Conservation (phyloP, 2,888 invertebrate genomes). For the Stenchaetothrips biformis region DNA sequence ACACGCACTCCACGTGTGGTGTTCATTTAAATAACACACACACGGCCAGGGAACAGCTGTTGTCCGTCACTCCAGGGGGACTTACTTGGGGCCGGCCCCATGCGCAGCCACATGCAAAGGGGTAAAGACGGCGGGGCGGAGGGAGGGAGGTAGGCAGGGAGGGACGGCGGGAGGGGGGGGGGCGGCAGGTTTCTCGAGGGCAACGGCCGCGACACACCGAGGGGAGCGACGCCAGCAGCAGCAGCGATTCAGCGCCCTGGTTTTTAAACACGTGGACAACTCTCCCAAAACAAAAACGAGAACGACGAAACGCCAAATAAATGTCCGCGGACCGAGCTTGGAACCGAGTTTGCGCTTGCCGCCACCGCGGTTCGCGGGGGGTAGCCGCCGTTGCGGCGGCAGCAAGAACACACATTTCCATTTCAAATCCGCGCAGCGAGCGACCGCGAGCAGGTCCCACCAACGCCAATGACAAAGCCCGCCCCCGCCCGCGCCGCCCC, state of each 20-base stretch:
- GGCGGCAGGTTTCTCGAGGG: not conserved
- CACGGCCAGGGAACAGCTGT: conserved; percentile 12
- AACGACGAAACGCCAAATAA: too few relatives aligned
- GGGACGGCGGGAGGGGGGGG: not conserved
- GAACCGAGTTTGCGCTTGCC: too few relatives aligned
- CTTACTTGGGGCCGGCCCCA: not conserved
- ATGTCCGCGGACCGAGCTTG: too few relatives aligned
- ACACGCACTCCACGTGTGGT: conserved; percentile 18
- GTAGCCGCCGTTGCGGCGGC: too few relatives aligned
- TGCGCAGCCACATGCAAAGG: conserved; percentile 15
- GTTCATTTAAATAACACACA: conserved; percentile 22
- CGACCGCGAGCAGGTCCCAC: not conserved
- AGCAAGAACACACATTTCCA: not conserved
- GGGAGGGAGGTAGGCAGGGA: too few relatives aligned
- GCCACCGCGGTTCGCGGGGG: too few relatives aligned
- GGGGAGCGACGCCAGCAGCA: too few relatives aligned
- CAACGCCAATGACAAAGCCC: not conserved
- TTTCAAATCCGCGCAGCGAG: not conserved
- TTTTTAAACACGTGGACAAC: too few relatives aligned
- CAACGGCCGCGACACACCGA: not conserved
- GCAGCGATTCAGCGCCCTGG: too few relatives aligned
- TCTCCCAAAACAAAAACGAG: too few relatives aligned
- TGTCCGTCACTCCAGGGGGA: conserved; percentile 19
- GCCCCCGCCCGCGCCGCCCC: not conserved
- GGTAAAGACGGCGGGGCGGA: not conserved